phyloP scores from a whole-genome alignment of 2,888 invertebrate species.

The Orchestes rusci region DNA sequence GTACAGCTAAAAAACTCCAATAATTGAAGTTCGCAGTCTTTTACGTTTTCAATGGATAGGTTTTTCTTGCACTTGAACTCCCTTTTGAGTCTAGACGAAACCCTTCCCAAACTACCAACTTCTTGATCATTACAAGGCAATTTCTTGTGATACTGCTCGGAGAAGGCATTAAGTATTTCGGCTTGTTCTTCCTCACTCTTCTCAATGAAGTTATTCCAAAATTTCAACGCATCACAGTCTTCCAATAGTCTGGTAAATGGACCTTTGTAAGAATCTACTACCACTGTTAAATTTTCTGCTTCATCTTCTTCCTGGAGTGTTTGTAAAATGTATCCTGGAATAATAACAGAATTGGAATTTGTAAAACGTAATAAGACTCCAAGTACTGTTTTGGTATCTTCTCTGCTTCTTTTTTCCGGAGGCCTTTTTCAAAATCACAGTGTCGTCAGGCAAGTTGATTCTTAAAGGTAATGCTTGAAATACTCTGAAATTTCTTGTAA shows the following conservation, averaged over 20 bases:
- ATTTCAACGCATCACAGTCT: slow-evolving; percentile 32
- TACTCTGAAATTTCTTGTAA: slow-evolving; percentile 11
- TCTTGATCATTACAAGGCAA: background rate
- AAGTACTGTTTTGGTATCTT: slow-evolving; percentile 35
- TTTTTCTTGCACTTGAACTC: slow-evolving; percentile 36
- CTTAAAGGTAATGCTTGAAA: slow-evolving; percentile 23
- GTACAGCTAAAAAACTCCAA: slow-evolving; percentile 32
- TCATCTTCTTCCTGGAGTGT: slow-evolving; percentile 36
- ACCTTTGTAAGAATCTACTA: slow-evolving; percentile 34
- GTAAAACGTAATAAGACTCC: background rate
- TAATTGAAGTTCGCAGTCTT: slow-evolving; percentile 32
- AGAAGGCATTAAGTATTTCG: slow-evolving; percentile 20
- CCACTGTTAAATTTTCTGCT: slow-evolving; percentile 25
- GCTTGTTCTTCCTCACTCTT: slow-evolving; percentile 37
- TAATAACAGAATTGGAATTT: background rate
- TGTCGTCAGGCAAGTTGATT: slow-evolving; percentile 27
- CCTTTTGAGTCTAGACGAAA: slow-evolving; percentile 35
- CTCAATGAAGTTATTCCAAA: slow-evolving; percentile 36
- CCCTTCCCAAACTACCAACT: slow-evolving; percentile 22
- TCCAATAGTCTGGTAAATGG: slow-evolving; percentile 35
- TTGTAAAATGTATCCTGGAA: slow-evolving; percentile 33
- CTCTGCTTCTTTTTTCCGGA: slow-evolving; percentile 35
- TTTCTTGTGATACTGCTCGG: slow-evolving; percentile 9
- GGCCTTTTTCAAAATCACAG: slow-evolving; percentile 27
- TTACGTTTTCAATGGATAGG: slow-evolving; percentile 32